Percentiles rank a stretch among this genome's conserved stretches.
Evolutionary conservation across 2,113 vertebrate genomes (phyloP).

Genomic region (Rhinoderma darwinii): DNA sequence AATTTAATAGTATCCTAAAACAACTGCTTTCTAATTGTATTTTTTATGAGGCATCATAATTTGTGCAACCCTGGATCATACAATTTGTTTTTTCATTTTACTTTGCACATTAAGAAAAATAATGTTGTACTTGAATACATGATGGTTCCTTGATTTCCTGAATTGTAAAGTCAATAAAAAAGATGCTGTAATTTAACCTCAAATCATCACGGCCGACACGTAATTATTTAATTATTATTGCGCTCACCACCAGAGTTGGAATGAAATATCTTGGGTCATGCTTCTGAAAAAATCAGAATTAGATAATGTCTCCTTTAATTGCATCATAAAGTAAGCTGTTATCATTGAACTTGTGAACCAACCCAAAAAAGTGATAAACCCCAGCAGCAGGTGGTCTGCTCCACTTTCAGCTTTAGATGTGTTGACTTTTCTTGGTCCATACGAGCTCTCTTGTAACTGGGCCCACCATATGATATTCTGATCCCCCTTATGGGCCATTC

Average conservation of each 20-base stretch:
- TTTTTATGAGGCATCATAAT: conserved; percentile 51
- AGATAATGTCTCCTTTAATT: background rate
- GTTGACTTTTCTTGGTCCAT: no score
- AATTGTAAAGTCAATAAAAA: conserved; percentile 23
- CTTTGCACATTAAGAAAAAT: conserved; percentile 28
- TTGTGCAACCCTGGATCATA: conserved; percentile 39
- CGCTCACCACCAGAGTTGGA: background rate
- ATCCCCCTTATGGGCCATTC: no score
- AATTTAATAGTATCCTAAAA: conserved; percentile 58
- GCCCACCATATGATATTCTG: no score
- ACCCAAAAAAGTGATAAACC: background rate
- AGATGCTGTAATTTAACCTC: background rate
- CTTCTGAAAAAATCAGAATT: no score
- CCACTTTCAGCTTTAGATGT: background rate
- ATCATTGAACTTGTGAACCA: background rate
- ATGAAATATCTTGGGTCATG: background rate
- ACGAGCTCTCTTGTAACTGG: no score
- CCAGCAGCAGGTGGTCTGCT: background rate
- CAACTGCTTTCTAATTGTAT: conserved; percentile 54
- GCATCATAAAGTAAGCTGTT: background rate
- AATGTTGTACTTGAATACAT: conserved; percentile 18
- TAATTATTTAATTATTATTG: background rate
- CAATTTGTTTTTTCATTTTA: conserved; percentile 47
- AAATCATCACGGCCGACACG: background rate
- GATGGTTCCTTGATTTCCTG: background rate